Evolutionary conservation across 2,888 invertebrate genomes (phyloP).

Genomic region (Eupithecia abbreviata): DNA sequence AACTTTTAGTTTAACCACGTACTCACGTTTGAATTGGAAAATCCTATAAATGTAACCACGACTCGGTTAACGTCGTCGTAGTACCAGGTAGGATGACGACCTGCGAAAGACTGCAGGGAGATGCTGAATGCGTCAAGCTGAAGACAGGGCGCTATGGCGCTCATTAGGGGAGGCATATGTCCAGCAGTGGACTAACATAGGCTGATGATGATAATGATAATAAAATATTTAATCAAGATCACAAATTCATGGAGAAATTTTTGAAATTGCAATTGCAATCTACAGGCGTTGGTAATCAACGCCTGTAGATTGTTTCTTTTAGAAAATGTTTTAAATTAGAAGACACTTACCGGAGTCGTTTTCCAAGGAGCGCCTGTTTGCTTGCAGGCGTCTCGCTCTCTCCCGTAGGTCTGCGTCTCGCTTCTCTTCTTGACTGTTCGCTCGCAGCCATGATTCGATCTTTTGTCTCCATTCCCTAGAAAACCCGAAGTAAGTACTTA

Average conservation of each 20-base stretch:
- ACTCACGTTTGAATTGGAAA: not conserved
- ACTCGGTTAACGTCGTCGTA: too few relatives aligned
- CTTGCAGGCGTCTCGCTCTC: slow-evolving; percentile 86
- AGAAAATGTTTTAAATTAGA: not conserved
- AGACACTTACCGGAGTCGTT: slow-evolving; percentile 89
- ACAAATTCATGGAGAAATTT: not conserved
- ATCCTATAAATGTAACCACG: too few relatives aligned
- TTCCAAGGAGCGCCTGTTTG: slow-evolving; percentile 91
- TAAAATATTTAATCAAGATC: too few relatives aligned
- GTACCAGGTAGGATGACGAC: too few relatives aligned
- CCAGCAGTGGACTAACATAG: too few relatives aligned
- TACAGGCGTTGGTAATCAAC: too few relatives aligned
- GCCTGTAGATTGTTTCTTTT: not conserved
- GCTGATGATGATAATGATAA: too few relatives aligned
- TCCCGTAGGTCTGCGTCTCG: slow-evolving; percentile 88
- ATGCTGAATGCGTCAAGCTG: too few relatives aligned
- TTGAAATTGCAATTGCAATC: not conserved
- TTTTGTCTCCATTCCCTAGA: slow-evolving; percentile 94
- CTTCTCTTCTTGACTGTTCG: slow-evolving; percentile 92
- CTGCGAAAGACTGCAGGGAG: too few relatives aligned
- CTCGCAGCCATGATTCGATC: slow-evolving; percentile 95
- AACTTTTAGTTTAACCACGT: not conserved
- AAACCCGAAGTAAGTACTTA: not conserved
- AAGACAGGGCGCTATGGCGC: too few relatives aligned
- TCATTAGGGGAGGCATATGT: too few relatives aligned